Evolutionary conservation across 2,113 vertebrate species (phyloP), one percentile per base, ranked within the genome.

Genomic region (Megaceryle torquata): DNA sequence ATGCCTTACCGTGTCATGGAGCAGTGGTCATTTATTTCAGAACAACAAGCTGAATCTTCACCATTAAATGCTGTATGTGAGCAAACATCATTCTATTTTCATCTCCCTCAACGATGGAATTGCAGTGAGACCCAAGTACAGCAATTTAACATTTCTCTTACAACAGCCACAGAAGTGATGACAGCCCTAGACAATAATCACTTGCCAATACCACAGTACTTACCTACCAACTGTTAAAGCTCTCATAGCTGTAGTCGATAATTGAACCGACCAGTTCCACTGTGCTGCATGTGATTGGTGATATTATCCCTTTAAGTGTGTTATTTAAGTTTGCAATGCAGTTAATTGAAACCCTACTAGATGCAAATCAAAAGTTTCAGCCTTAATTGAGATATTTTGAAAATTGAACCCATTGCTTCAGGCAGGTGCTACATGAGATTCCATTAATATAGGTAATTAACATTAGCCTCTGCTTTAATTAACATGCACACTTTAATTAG

Each of bases 381-480:
- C 98, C 98, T 98, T 98, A 98, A 99, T 99, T 98, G 98, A 99
- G 98, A 99, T 98, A 99, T 99, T 99, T 98, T 98, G 98, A 98
- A 99, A 98, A 98, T 98, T 97, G 98, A 99, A 99, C 98, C 98
- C 98, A 98, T 98, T 98, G 98, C 98, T 98, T 98, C 98, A 98
- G 98, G 99, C 99, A 99, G 99, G 99, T 99, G 99, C 98, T 99
- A 98, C 98, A 99, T 97, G 98, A 98, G 98, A 99, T 99, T 98
- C 98, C 98, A 99, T 99, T 99, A 99, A 99, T 99, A 99, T 98
- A 99, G 98, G 98, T 99, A 99, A 99, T 99, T 99, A 99, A 99
- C 99, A 99, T 98, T 99, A 99, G 98, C 98, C 98, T 98, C 98
- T 98, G 98, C 98, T 99, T 99, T 99, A 99, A 99, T 99, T 99